Percentiles rank a stretch among this genome's conserved stretches.
phyloP scores from a whole-genome alignment of 2,888 invertebrate species.

The Nineta flava region DNA sequence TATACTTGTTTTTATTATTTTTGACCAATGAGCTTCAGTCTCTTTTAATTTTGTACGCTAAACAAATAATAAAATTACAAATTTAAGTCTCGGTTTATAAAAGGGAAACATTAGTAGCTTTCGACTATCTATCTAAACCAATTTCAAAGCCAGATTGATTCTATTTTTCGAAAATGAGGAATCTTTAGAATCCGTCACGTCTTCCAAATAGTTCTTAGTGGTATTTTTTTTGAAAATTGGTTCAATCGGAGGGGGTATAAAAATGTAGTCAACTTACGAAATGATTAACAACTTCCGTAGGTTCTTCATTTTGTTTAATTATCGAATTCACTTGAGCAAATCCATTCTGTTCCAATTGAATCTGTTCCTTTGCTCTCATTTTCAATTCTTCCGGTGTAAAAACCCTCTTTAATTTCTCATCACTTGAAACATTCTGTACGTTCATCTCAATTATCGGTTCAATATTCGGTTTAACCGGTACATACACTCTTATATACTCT shows the following conservation, averaged over 20 bases:
- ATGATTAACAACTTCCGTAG: slow-evolving; percentile 22
- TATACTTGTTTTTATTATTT: slow-evolving; percentile 44
- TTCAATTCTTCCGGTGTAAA: slow-evolving; percentile 36
- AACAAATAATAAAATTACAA: slow-evolving; percentile 13
- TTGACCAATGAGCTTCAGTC: slow-evolving; percentile 50
- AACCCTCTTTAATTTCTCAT: slow-evolving; percentile 18
- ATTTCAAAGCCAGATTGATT: no score
- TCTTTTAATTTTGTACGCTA: slow-evolving; percentile 46
- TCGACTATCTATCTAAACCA: no score
- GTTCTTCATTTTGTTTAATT: slow-evolving; percentile 24
- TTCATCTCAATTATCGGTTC: no score
- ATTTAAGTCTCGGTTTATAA: neutral
- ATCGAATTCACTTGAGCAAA: slow-evolving; percentile 52
- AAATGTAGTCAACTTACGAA: slow-evolving; percentile 35
- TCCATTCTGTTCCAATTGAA: slow-evolving; percentile 49
- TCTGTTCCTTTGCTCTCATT: slow-evolving; percentile 41
- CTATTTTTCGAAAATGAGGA: no score
- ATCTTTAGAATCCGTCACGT: no score
- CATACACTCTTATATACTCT: slow-evolving; percentile 4
- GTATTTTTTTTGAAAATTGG: no score
- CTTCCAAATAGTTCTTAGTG: no score
- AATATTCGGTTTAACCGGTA: no score
- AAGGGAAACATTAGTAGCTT: no score
- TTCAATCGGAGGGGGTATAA: no score
- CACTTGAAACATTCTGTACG: no score